A percentile compares a stretch with the other conserved stretches of the same genome.
Evolutionary conservation across 2,888 invertebrate species (phyloP).

Genomic region (Plebejus melissa): DNA sequence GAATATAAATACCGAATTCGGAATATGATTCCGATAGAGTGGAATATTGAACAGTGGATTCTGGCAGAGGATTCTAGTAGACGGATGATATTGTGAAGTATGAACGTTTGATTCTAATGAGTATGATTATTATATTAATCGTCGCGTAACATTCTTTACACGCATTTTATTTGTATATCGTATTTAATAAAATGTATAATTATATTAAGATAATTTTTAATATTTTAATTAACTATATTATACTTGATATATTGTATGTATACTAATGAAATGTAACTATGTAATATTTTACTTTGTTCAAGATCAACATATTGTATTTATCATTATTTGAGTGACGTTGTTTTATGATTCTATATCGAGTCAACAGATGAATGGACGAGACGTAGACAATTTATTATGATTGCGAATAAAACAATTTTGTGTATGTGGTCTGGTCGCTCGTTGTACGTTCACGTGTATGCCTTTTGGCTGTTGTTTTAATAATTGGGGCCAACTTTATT

Average conservation of each 20-base stretch:
- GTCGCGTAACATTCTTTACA: not conserved
- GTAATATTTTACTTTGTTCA: not conserved
- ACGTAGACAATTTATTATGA: not conserved
- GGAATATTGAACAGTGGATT: not conserved
- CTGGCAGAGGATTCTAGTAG: not conserved
- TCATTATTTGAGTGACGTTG: not conserved
- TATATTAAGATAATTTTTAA: conserved; percentile 18
- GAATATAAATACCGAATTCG: not conserved
- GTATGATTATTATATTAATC: not conserved
- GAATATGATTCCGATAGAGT: not conserved
- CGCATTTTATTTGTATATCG: conserved; percentile 17
- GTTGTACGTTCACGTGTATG: conserved; percentile 16
- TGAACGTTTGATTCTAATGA: conserved; percentile 10
- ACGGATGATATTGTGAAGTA: not conserved
- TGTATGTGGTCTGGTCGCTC: not conserved
- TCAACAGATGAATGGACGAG: conserved; percentile 14
- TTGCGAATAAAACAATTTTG: not conserved
- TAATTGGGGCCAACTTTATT: conserved; percentile 40
- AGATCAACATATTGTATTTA: not conserved
- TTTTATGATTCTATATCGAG: not conserved
- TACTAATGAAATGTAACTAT: not conserved
- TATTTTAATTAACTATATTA: not conserved
- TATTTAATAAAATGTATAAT: conserved; percentile 9
- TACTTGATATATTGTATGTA: not conserved
- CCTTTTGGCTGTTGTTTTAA: conserved; percentile 32